Base-by-base conservation (phyloP, 1,140 invertebrate species). In the Saccostrea glomerata region DNA sequence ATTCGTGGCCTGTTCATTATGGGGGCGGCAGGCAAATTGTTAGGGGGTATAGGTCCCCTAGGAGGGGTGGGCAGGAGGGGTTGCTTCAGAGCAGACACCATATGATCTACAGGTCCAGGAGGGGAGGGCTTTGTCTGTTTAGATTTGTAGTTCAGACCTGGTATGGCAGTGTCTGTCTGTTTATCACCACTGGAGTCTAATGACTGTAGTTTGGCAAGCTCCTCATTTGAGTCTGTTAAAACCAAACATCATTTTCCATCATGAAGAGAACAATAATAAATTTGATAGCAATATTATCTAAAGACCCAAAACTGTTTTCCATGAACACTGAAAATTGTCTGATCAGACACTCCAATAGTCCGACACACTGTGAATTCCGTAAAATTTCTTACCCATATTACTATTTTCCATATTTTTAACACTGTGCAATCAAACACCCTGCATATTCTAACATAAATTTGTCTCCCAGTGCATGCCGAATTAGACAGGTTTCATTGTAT, bases 101-200 rank as follows among this genome's bases (percentile, higher is more conserved):
- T 54, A 2, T 66, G 85, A 15, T 86, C 60, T 47, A 70, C 54
- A 70, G 60, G 60, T 40, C 23, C 60, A 23, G 47, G 54, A 1
- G 63, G 63, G 0, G 85, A 9, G 70, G 60, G 70, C 70, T 86
- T 86, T 40, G 85, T 70, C 70, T 86, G 63, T 54, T 86, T 86
- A 3, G 60, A 23, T 23, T 86, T 86, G 30, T 70, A 86, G 60
- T 86, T 86, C 11, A 86, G 36, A n/a, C 85, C 85, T 23, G 85
- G 85, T 25, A 86, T 86, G 30, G 55, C 84, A 30, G 84, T 47
- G n/a, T 36, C 30, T 15, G 70, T 15, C 25, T 13, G 15, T 12
- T 77, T 77, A 30, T 30, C 70, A 25, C 13, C 25, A 36, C 30
- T 30, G 12, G 70, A 77, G 13, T 77, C 70, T 15, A 36, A 11